Conservation (phyloP, 2,797 vertebrate genomes). For the Fratercula arctica region DNA sequence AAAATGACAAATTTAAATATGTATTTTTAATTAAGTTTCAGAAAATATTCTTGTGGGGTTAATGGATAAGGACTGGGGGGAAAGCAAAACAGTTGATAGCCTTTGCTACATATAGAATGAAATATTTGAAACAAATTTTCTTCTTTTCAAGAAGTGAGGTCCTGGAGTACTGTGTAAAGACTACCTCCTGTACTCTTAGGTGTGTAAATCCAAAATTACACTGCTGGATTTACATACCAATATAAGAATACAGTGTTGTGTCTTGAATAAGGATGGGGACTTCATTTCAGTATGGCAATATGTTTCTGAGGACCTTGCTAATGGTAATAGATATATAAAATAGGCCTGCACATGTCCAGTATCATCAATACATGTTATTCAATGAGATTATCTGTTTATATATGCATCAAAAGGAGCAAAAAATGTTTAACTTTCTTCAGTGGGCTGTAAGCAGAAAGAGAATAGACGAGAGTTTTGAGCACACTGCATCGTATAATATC, state of each 20-base stretch:
- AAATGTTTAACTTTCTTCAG: neutral
- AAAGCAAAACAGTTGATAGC: neutral
- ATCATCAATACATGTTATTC: neutral
- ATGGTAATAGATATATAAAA: neutral
- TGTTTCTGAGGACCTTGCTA: neutral
- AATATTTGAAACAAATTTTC: neutral
- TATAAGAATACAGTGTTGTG: neutral
- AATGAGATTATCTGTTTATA: neutral
- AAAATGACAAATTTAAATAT: neutral
- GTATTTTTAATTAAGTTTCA: neutral
- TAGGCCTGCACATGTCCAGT: neutral
- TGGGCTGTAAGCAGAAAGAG: neutral
- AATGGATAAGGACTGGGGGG: neutral
- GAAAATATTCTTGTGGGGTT: neutral
- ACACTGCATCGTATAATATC: neutral
- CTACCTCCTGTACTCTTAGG: neutral
- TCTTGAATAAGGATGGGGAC: neutral
- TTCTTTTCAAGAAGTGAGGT: neutral
- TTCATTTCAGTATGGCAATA: neutral
- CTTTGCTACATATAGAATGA: neutral
- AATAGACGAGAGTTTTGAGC: neutral
- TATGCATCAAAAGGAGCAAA: conserved; percentile 22
- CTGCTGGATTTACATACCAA: neutral
- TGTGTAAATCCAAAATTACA: neutral
- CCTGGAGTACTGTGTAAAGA: neutral